phyloP scores from a whole-genome alignment of 2,888 invertebrate genomes.

The Prosopocoilus inquinatus region DNA sequence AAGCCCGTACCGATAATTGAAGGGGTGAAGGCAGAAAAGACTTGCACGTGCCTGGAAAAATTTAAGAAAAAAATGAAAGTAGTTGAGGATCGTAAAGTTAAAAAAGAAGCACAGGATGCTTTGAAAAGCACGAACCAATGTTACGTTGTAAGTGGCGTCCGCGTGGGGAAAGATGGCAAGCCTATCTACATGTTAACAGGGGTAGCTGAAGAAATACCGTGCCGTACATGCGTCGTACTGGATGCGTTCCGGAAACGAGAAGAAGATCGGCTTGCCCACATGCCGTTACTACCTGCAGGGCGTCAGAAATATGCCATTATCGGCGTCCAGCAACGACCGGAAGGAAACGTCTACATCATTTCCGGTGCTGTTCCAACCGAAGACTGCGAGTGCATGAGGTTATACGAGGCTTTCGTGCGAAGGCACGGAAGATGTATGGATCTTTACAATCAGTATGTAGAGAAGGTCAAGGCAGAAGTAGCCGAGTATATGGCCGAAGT shows the following conservation, averaged over 20 bases:
- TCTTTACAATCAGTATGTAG: constrained; percentile 29
- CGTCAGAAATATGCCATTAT: constrained; percentile 37
- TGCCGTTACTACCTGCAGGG: constrained; percentile 35
- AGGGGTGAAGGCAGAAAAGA: constrained; percentile 27
- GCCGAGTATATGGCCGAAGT: constrained; percentile 30
- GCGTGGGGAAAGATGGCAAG: constrained; percentile 32
- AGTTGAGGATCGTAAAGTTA: constrained; percentile 24
- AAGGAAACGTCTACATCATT: constrained; percentile 42
- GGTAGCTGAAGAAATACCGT: constrained; percentile 12
- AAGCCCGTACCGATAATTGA: constrained; percentile 32
- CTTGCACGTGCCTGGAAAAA: constrained; percentile 34
- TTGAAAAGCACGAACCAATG: constrained; percentile 19
- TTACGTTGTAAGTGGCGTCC: constrained; percentile 29
- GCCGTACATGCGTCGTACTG: constrained; percentile 21
- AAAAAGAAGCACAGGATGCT: constrained; percentile 21
- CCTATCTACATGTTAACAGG: constrained; percentile 32
- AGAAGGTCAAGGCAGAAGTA: constrained; percentile 29
- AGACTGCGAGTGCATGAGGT: constrained; percentile 40
- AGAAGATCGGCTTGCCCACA: constrained; percentile 29
- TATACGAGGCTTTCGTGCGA: constrained; percentile 36
- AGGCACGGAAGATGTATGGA: constrained; percentile 38
- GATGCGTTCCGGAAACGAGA: constrained; percentile 29
- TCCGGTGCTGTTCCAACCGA: constrained; percentile 32
- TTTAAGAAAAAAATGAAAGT: constrained; percentile 28
- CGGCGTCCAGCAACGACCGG: constrained; percentile 39